Evolutionary conservation across 2,113 vertebrate species (phyloP), one percentile per base, ranked within the genome.

Genomic region (Rhynchopsitta pachyrhyncha): DNA sequence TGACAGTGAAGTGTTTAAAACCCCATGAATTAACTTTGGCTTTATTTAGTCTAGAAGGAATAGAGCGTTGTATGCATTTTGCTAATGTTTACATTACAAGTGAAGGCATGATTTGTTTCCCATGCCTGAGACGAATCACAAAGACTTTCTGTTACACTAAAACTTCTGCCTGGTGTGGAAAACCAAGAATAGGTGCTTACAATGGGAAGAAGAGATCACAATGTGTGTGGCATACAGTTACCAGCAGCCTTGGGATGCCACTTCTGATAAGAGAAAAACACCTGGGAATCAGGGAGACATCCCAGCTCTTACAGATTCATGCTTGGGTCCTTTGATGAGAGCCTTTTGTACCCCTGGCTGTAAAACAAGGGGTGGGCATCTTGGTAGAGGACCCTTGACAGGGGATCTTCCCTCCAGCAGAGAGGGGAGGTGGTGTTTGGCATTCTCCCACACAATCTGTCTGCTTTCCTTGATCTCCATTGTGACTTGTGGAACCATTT

Each of bases 1-100:
- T 69, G 47, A 74, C 17, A 79, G 31, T 50, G 6, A 53, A 88
- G 35, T 82, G 62, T 73, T 89, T 91, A 79, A 84, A 92, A 74
- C 1, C 12, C 19, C n/a, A 37, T 37, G 66, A 60, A 85, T 85
- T 75, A 64, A 18, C 79, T 89, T 82, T 85, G n/a, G 13, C 44
- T 92, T 87, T 93, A 91, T 92, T 95, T 94, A 82, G 52, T 89
- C 67, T 82, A 78, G 79, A 82, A 84, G 25, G 37, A 89, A 41
- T 79, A 89, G 28, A 82, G 49, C 0, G 2, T n/a, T 74, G 29
- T 53, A 25, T 20, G 1, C 28, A 17, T 91, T 95, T 92, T 87
- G 42, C 46, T 62, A 62, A 66, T 62, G 37, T 76, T 91, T 89
- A 74, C n/a, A 57, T 49, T 94, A 60, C 82, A 89, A 91, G 84